phyloP scores from a whole-genome alignment of 2,888 invertebrate genomes.

The Drosophila paracracens region DNA sequence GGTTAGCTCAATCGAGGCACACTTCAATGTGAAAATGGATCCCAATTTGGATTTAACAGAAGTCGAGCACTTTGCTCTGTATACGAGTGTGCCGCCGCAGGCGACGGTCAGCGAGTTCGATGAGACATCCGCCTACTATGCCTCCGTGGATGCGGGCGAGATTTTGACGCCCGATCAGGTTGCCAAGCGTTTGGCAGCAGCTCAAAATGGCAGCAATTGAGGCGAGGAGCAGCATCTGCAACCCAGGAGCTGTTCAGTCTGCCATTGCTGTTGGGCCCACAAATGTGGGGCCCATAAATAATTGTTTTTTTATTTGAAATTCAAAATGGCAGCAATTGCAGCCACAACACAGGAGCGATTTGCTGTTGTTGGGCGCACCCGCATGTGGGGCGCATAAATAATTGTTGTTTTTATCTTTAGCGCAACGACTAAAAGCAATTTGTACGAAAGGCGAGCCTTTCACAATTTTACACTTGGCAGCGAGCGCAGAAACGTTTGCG shows the following conservation, averaged over 20 bases:
- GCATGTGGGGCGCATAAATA: conserved; percentile 9
- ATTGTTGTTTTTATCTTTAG: conserved; percentile 25
- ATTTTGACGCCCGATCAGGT: conserved; percentile 86
- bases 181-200: conserved; percentile 82
- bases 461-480: conserved; percentile 41
- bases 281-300: conserved; percentile 3
- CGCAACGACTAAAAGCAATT: conserved; percentile 32
- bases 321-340: conserved; percentile 73
- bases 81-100: conserved; percentile 93
- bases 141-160: conserved; percentile 92
- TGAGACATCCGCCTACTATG: conserved; percentile 94
- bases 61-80: conserved; percentile 94
- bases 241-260: conserved; percentile 5
- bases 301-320: conserved; percentile 9
- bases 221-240: conserved; percentile 48
- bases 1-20: conserved; percentile 83
- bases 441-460: conserved; percentile 25
- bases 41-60: conserved; percentile 91
- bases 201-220: conserved; percentile 76
- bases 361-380: conserved; percentile 10
- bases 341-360: conserved; percentile 4
- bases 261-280: conserved; percentile 13
- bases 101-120: conserved; percentile 95
- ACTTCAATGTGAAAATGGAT: conserved; percentile 84
- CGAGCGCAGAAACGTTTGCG: conserved; percentile 5